phyloP scores from a whole-genome alignment of 1,140 invertebrate genomes.

The Nymphalis io region DNA sequence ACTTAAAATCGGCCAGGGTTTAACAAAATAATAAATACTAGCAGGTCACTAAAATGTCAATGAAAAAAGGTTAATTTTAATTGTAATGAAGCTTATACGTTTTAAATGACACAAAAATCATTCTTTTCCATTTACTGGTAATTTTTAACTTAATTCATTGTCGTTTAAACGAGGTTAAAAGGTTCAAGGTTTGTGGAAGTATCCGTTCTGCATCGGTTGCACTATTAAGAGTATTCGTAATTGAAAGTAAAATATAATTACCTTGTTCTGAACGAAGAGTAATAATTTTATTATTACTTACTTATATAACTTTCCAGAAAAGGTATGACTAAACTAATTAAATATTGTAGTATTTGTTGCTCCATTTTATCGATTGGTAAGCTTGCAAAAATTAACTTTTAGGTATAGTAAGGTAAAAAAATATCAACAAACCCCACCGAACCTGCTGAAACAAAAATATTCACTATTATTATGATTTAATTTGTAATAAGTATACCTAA shows the following conservation, averaged over 20 bases:
- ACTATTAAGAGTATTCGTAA: background rate
- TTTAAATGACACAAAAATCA: background rate
- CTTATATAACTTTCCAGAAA: no score
- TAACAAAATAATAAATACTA: background rate
- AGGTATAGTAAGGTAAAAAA: no score
- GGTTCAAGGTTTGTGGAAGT: background rate
- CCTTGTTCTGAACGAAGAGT: background rate
- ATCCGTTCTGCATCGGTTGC: background rate
- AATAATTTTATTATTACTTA: no score
- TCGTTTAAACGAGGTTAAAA: background rate
- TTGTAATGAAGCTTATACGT: constrained; percentile 2
- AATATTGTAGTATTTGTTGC: no score
- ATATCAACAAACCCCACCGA: no score
- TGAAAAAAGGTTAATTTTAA: constrained; percentile 7
- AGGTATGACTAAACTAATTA: no score
- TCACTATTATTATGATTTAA: no score
- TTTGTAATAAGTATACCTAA: no score
- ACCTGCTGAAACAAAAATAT: no score
- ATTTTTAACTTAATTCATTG: background rate
- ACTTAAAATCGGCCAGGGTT: background rate
- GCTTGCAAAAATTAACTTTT: no score
- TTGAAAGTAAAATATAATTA: background rate
- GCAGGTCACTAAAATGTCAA: background rate
- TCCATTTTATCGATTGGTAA: no score
- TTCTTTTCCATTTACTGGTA: background rate